phyloP scores from a whole-genome alignment of 2,113 vertebrate genomes.

The Clarias gariepinus region DNA sequence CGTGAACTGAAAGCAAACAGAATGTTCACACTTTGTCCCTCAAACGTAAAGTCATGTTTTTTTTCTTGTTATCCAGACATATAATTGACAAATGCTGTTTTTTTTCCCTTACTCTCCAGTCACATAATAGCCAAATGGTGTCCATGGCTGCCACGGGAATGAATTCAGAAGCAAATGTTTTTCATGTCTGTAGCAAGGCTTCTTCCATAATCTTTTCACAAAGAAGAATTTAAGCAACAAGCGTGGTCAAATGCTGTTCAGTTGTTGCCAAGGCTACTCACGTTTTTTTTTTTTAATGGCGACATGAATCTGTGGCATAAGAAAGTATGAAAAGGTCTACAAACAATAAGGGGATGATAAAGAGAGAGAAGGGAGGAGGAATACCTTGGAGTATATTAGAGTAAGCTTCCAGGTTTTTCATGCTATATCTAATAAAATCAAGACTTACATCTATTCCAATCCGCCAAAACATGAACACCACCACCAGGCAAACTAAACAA shows the following conservation, averaged over 20 bases:
- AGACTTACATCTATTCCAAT: neutral
- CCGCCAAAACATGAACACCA: too few species aligned
- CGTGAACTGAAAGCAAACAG: constrained; percentile 4
- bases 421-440: neutral
- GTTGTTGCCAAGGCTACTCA: constrained; percentile 46
- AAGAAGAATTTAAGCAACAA: constrained; percentile 31
- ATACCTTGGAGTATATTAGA: neutral
- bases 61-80: constrained; percentile 21
- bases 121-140: constrained; percentile 24
- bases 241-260: constrained; percentile 18
- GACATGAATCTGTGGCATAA: constrained; percentile 21
- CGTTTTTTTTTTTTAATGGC: constrained; percentile 4
- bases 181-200: constrained; percentile 20
- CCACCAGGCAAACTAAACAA: too few species aligned
- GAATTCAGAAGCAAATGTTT: constrained; percentile 32
- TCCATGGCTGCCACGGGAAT: constrained; percentile 26
- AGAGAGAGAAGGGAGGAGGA: constrained; percentile 2
- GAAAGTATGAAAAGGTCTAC: constrained; percentile 14
- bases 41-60: constrained; percentile 10
- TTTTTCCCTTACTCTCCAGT: neutral
- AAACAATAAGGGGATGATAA: neutral
- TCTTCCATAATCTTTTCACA: constrained; percentile 42
- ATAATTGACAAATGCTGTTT: constrained; percentile 19
- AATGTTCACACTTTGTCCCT: neutral
- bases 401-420: neutral